Evolutionary conservation across 2,888 invertebrate species (phyloP), one percentile per base, ranked within the genome.

Genomic region (Watsonalla binaria): DNA sequence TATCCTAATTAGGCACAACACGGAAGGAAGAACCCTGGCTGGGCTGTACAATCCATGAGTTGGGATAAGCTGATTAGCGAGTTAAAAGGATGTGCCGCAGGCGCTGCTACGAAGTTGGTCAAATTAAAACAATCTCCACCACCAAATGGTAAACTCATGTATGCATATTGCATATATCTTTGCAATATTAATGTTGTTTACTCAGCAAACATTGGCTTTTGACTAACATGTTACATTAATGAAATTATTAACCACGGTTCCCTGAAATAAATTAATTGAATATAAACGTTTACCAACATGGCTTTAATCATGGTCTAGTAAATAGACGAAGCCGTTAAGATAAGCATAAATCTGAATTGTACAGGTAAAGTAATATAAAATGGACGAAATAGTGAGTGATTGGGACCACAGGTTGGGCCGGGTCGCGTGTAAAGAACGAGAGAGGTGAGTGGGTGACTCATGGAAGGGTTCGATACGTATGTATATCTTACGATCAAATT

Each of bases 31-130:
- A 75, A 72, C 68, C 61, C 64, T 62, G 60, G 70, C 64, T 62
- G 60, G 70, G 72, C 60, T 66, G 66, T 68, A 72, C 64, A 72
- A 80, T 80, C 80, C 73, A 78, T 74, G 74, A 70, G 76, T 75
- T 72, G 70, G 76, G 73, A 77, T 82, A 82, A 85, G 79, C 80
- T 80, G 81, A 86, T 86, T 86, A 85, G 69, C 78, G 80, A 85
- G 76, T 82, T 84, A 78, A 80, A 81, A 80, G 78, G 79, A 78
- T 73, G 68, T 72, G 68, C 76, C 73, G 63, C 73, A 68, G 71
- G 67, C 73, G 71, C 66, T 62, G 62, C 59, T 64, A 70, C 63
- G 63, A 71, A 76, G 74, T 79, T 73, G 66, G 68, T 58, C 72
- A 75, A 82, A 84, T 82, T 82, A 80, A 78, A 81, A 82, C 80